Evolutionary conservation across 2,888 invertebrate genomes (phyloP).

Genomic region (Perizoma flavofasciatum): DNA sequence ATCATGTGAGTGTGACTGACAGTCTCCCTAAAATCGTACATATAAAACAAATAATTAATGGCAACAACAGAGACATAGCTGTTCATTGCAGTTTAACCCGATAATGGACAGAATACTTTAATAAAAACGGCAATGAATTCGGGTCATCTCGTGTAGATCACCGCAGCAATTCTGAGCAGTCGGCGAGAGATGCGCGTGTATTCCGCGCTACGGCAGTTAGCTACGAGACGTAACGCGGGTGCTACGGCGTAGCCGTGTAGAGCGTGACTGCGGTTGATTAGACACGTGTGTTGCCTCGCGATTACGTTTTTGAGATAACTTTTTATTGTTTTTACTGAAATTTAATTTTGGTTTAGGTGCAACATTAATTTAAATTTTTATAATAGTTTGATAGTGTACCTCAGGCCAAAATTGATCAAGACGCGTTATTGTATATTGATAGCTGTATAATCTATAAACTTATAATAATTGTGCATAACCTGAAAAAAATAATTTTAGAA

Average conservation of each 20-base stretch:
- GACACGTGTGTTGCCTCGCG: slow-evolving; percentile 53
- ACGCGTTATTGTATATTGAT: too few species aligned
- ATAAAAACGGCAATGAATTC: slow-evolving; percentile 24
- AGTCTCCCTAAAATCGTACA: not conserved
- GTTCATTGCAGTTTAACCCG: slow-evolving; percentile 8
- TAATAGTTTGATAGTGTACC: not conserved
- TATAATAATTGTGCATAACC: too few species aligned
- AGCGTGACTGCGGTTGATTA: slow-evolving; percentile 41
- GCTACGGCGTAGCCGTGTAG: slow-evolving; percentile 57
- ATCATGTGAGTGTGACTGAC: slow-evolving; percentile 40
- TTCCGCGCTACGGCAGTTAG: slow-evolving; percentile 70
- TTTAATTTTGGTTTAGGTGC: too few species aligned
- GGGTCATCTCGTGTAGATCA: slow-evolving; percentile 19
- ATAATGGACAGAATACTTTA: not conserved
- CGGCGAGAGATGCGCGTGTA: slow-evolving; percentile 62
- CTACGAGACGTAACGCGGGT: slow-evolving; percentile 69
- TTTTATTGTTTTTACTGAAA: slow-evolving; percentile 3
- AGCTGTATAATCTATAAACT: too few species aligned
- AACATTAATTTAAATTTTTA: too few species aligned
- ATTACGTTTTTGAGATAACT: slow-evolving; percentile 13
- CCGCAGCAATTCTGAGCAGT: slow-evolving; percentile 23
- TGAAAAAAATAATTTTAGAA: too few species aligned
- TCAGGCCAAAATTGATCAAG: too few species aligned
- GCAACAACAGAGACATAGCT: not conserved
- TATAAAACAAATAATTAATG: not conserved